Evolutionary conservation across 2,888 invertebrate genomes (phyloP), one percentile per base, ranked within the genome.

Genomic region (Apamea sordens): DNA sequence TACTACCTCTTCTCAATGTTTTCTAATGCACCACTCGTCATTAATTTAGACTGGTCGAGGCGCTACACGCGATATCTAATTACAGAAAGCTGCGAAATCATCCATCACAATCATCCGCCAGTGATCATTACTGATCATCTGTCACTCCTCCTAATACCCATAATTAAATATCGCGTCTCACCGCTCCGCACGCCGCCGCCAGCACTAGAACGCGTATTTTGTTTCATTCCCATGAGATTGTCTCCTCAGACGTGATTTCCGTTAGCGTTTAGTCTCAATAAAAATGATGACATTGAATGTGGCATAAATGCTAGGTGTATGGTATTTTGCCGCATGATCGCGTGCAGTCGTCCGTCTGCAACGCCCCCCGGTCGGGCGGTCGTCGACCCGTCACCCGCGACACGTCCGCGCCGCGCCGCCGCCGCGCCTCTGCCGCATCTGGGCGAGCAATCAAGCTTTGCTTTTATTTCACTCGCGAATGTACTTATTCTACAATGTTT

Each of bases 271-370:
- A 76, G 72, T 77, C 77, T 80, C 41, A 73, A 82, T 76, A 72
- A 70, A 79, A 83, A 82, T 85, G 41, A 82, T 83, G 79, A 87
- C 80, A 87, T 83, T 87, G 77, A 79, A 82, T 76, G 70, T 80
- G 64, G 67, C 67, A 79, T 71, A 78, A 84, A 70, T 67, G 67
- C 72, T 76, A 72, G 74, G 56, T 79, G 80, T 71, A 64, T 77
- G 74, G 80, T 82, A 79, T 73, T 78, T 80, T 82, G 83, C 82
- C 86, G 82, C 87, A 85, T 87, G 83, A 86, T 91, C 87, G 92
- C 91, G 90, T 92, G 91, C 90, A 87, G 89, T 83, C 89, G 89
- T 86, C 87, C 89, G 91, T 91, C 92, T 91, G 91, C 89, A 87
- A 87, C 91, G 90, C 89, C 86, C 87, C 80, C 72, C 75, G 76